Evolutionary conservation across 2,797 vertebrate genomes (phyloP), one percentile per base, ranked within the genome.

Genomic region (Sebastes diaconus): DNA sequence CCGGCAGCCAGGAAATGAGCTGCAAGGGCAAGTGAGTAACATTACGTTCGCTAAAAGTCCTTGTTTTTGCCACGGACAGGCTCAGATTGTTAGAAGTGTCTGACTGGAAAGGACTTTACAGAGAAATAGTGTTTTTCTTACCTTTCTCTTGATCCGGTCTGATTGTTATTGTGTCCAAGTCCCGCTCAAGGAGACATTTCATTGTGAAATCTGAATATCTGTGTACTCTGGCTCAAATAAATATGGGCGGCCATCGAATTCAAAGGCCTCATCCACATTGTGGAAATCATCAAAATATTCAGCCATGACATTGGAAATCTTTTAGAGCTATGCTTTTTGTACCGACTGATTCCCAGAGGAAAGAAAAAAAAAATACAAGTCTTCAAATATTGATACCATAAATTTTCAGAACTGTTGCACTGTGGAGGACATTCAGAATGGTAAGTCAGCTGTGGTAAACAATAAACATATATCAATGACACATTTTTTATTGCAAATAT

Each of bases 301-400:
- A 52, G 46, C 46, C 18, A n/a, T 52, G 46, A 52, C 18, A 52
- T 52, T 52, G 18, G 46, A 52, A 52, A 52, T 52, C 18, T 52
- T 52, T 52, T 52, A 52, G 46, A 52, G 18, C 0, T n/a, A 2
- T n/a, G 46, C 46, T 52, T 52, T 50, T 20, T 52, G 60, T 61
- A 76, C 81, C 46, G 80, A 82, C 74, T 83, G 6, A 10, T 4
- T 81, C 50, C 61, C 61, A 67, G 24, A 73, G 42, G 60, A 59
- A 30, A 18, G 3, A 32, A n/a, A 79, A 76, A 74, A 68, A 1
- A 50, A 50, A 20, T 50, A 52, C 36, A 59, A n/a, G 10, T 70
- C 8, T 13, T 78, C 42, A 63, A 67, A 79, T 86, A 84, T 77
- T 84, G 81, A 86, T 73, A 36, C 67, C 50, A 87, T 86, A 64